Evolutionary conservation across 2,888 invertebrate species (phyloP), one percentile per base, ranked within the genome.

Genomic region (Drosophila cyrtoloma): DNA sequence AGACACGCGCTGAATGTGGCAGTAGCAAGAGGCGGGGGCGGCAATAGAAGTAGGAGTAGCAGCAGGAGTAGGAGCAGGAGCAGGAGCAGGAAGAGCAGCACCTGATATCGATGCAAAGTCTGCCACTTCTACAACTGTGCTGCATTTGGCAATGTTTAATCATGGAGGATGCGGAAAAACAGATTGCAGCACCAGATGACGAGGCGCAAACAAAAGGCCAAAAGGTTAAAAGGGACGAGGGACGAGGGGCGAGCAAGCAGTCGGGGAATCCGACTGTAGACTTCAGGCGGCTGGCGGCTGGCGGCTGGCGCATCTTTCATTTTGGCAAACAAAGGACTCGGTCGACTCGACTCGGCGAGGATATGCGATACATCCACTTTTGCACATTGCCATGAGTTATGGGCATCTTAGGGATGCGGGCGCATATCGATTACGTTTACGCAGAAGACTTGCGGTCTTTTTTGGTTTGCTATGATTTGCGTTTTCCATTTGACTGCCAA

Each of bases 301-400:
- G 35, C 35, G 19, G 61, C 77, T 71, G 62, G 69, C 68, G 81
- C 84, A 84, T 81, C 79, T 82, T 82, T 75, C 52, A 52, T 61
- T 57, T 81, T 74, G 79, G 77, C 79, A 83, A 80, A 86, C 84
- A 86, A 90, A 79, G 71, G 65, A 65, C 16, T 16, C 71, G 51
- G 32, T 19, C 28, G 28, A 28, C 47, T 47, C 47, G 47, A 28
- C 47, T 47, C 26, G 47, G 28, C 16, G 71, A 84, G 80, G 83
- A 86, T 81, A 88, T 87, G 84, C 82, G 92, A 92, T 91, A 88
- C 84, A 84, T 77, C 74, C 79, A 91, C 89, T 92, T 92, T 92
- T 92, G 92, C 92, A 92, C 92, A 92, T 92, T 90, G 89, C 84
- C 83, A 81, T 91, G 90, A 89, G 78, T 82, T 91, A 91, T 91